Conservation (phyloP, 2,113 vertebrate species). For the Phalacrocorax aristotelis region DNA sequence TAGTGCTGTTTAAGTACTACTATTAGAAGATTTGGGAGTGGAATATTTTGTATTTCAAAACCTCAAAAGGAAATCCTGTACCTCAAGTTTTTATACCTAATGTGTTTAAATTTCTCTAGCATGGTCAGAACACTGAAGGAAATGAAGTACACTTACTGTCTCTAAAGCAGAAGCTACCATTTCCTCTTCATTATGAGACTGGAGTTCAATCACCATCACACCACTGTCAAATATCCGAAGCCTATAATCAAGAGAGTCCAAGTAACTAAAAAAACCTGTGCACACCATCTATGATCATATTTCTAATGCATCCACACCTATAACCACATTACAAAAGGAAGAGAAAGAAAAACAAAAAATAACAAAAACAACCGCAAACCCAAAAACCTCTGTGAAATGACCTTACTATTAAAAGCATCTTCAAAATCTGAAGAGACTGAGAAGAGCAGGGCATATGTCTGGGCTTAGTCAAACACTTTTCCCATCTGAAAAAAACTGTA, state of each 20-base stretch:
- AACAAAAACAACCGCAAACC: no score
- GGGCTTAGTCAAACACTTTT: not conserved
- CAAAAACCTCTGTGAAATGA: not conserved
- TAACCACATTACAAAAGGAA: not conserved
- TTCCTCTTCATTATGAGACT: slow-evolving; percentile 97
- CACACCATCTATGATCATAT: not conserved
- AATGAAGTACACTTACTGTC: slow-evolving; percentile 76
- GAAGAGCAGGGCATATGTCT: not conserved
- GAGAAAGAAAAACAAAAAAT: not conserved
- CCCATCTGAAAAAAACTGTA: not conserved
- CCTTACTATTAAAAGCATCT: not conserved
- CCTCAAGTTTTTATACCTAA: not conserved
- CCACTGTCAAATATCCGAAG: slow-evolving; percentile 96
- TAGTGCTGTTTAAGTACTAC: not conserved
- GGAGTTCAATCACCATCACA: slow-evolving; percentile 97
- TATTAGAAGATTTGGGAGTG: not conserved
- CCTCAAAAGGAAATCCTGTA: slow-evolving; percentile 53
- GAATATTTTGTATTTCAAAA: slow-evolving; percentile 25
- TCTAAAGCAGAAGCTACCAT: slow-evolving; percentile 96
- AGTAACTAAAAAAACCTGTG: not conserved
- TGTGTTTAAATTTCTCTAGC: not conserved
- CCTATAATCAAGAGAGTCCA: slow-evolving; percentile 67
- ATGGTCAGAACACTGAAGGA: not conserved
- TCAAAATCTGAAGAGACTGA: not conserved
- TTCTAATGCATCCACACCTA: not conserved